Conservation (phyloP, 2,888 invertebrate species). For the Hermaeophaga mercurialis region DNA sequence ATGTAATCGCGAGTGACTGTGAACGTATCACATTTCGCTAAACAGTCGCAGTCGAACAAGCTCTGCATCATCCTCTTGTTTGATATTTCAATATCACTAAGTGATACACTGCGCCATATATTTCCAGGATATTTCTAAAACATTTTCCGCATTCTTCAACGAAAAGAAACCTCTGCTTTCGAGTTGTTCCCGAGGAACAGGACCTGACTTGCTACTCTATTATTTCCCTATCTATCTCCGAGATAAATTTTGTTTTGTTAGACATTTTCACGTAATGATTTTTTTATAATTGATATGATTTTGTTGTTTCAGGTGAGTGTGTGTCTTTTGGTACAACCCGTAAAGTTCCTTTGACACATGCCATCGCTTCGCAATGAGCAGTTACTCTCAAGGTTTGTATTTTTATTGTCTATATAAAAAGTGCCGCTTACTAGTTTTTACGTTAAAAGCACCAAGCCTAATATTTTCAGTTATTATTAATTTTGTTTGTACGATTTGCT, state of each 20-base stretch:
- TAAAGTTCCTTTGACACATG: slow-evolving; percentile 51
- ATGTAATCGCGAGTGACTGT: too few species aligned
- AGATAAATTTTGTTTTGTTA: too few species aligned
- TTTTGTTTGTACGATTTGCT: too few species aligned
- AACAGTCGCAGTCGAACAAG: too few species aligned
- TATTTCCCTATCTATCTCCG: too few species aligned
- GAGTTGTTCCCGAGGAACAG: neutral
- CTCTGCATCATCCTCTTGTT: too few species aligned
- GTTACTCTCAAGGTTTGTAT: slow-evolving; percentile 56
- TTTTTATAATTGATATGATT: neutral
- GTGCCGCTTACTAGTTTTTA: too few species aligned
- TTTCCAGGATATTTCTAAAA: slow-evolving; percentile 31
- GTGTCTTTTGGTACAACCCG: slow-evolving; percentile 46
- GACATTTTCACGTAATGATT: neutral
- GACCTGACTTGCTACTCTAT: too few species aligned
- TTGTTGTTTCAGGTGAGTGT: slow-evolving; percentile 54
- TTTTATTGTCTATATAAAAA: too few species aligned
- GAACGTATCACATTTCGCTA: too few species aligned
- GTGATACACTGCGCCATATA: slow-evolving; percentile 41
- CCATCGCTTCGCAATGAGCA: slow-evolving; percentile 52
- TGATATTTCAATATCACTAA: slow-evolving; percentile 48
- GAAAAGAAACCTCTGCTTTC: slow-evolving; percentile 17
- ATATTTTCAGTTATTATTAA: too few species aligned
- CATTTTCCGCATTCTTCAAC: slow-evolving; percentile 23
- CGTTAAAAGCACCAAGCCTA: too few species aligned